Base-by-base conservation (phyloP, 2,113 vertebrate genomes). In the Athene noctua region DNA sequence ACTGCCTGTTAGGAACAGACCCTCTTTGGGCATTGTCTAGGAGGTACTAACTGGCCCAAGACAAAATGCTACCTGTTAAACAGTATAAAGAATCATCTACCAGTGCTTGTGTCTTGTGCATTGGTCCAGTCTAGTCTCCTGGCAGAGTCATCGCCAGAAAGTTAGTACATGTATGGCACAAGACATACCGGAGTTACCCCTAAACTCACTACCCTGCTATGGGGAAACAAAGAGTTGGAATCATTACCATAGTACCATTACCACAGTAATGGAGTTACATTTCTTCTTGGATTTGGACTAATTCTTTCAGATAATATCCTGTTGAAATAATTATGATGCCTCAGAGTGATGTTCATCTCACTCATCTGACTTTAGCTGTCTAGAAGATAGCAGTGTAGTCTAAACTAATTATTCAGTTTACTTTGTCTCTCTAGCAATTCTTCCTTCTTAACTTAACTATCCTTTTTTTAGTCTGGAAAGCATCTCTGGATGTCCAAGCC, bases 161-260 rank as follows among this genome's bases (percentile, higher is more conserved):
- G 7, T 67, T 32, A 47, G 11, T 66, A 4, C 10, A 23, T 3
- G 4, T 26, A 44, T 13, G 19, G 13, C 12, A 73, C 36, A 80
- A n/a, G 19, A 13, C 38, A 46, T 26, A 65, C 8, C 1, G 1
- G 42, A 7, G 2, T 58, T 61, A 57, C 5, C 22, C 29, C 22
- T 46, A 42, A 71, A 16, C 9, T 62, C 23, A 25, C 20, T 57
- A 67, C 29, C 5, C 17, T 17, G 17, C 26, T 52, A 34, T 4
- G 32, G 57, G 80, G 51, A 55, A 47, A 51, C 30, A 63, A 61
- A 44, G 54, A 80, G 32, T 5, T 72, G 49, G 14, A 79, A 66
- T 4, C 0, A 2, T 46, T 46, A 57, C 11, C 1, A 1, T 25
- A 74, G 30, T 70, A 36, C 32, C 6, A n/a, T 52, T 80, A 49